These are phyloP conservation scores for Agrotis ipsilon DNA, from an alignment of 2,888 invertebrate species.

Conservation along the genomic window DNA sequence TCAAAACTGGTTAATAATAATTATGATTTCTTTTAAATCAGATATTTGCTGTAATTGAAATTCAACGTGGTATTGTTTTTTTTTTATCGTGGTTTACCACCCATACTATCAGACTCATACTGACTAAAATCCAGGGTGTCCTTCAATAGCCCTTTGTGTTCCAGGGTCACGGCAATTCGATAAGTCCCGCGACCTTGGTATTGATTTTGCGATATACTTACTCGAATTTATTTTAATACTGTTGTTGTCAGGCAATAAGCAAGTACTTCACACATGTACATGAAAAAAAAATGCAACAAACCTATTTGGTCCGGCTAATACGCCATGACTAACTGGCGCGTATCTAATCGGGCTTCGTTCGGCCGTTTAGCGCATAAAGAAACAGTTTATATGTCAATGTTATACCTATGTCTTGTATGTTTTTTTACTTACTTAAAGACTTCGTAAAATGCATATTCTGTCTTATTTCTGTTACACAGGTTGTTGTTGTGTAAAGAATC, in stretches of 20 bases:
- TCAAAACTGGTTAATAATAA: too few species aligned
- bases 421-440: background rate
- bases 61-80: background rate
- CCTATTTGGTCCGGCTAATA: conserved; percentile 8
- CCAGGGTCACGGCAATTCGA: too few species aligned
- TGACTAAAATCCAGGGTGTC: too few species aligned
- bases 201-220: too few species aligned
- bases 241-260: background rate
- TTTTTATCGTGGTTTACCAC: too few species aligned
- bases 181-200: too few species aligned
- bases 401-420: conserved; percentile 3
- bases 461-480: too few species aligned
- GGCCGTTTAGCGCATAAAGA: conserved; percentile 31
- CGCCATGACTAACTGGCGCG: conserved; percentile 39
- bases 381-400: conserved; percentile 17
- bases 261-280: background rate
- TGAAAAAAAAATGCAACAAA: conserved; percentile 17
- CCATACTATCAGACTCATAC: too few species aligned
- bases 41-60: background rate
- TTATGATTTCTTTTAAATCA: background rate
- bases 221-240: too few species aligned
- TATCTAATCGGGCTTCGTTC: conserved; percentile 41
- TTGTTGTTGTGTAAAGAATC: background rate
- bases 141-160: too few species aligned
- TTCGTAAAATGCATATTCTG: background rate